These are phyloP conservation scores for Crotophaga sulcirostris DNA, from an alignment of 2,113 vertebrate genomes.

Conservation along the genomic window DNA sequence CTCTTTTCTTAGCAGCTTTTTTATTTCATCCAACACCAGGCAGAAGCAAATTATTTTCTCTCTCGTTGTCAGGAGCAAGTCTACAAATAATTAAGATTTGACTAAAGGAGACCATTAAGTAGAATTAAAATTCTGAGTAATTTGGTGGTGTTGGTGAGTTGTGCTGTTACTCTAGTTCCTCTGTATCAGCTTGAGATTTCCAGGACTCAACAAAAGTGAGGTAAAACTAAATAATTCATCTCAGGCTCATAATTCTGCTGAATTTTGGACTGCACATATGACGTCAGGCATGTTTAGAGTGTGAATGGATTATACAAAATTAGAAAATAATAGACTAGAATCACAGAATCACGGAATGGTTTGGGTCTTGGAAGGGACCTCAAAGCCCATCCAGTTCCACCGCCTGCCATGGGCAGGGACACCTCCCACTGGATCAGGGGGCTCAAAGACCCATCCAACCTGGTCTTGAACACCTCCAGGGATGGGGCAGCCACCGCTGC, in stretches of 20 bases:
- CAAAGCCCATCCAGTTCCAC: too few relatives aligned
- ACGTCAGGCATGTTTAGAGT: not conserved
- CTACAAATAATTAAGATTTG: not conserved
- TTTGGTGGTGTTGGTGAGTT: not conserved
- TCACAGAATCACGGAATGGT: not conserved
- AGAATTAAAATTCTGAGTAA: not conserved
- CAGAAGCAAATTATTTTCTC: not conserved
- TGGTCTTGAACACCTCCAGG: too few relatives aligned
- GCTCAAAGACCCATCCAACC: too few relatives aligned
- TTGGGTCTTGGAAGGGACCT: too few relatives aligned
- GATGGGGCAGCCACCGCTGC: too few relatives aligned
- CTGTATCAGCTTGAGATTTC: not conserved
- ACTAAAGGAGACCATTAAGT: not conserved
- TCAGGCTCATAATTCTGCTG: accelerated
- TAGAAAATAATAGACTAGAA: not conserved
- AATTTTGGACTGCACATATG: not conserved
- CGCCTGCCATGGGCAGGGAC: too few relatives aligned
- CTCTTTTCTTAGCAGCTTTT: not conserved
- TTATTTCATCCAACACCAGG: not conserved
- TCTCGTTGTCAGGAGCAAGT: not conserved
- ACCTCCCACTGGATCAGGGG: too few relatives aligned
- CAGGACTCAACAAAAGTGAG: not conserved
- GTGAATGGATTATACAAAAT: not conserved
- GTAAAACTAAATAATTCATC: not conserved
- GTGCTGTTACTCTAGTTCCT: not conserved